These are phyloP conservation scores for Oreohelix idahoensis DNA, from an alignment of 1,140 invertebrate species.

Conservation along the genomic window DNA sequence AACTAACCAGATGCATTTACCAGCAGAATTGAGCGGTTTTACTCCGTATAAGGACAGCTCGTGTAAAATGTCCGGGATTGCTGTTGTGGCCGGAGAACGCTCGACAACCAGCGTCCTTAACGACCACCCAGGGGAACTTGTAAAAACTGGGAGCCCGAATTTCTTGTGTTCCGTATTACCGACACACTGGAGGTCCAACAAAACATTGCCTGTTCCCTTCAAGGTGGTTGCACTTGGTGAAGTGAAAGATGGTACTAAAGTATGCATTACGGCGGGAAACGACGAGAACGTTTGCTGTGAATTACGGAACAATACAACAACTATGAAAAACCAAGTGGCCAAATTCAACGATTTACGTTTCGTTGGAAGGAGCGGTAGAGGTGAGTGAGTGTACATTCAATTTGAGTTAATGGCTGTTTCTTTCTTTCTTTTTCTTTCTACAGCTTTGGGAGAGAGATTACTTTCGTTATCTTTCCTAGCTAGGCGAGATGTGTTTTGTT, in stretches of 20 bases:
- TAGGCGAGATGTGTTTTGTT: no score
- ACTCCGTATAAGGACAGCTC: conserved; percentile 67
- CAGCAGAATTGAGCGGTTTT: conserved; percentile 72
- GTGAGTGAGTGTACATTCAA: conserved; percentile 83
- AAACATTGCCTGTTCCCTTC: conserved; percentile 94
- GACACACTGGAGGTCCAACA: conserved; percentile 97
- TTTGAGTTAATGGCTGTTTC: no score
- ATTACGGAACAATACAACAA: conserved; percentile 90
- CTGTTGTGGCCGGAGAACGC: conserved; percentile 73
- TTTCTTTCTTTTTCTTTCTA: no score
- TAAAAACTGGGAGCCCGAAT: conserved; percentile 93
- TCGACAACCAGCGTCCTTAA: conserved; percentile 81
- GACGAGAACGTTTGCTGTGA: conserved; percentile 98
- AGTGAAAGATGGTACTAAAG: conserved; percentile 93
- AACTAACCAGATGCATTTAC: conserved; percentile 71
- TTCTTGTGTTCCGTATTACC: conserved; percentile 91
- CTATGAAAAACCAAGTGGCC: conserved; percentile 97
- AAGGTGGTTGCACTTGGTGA: conserved; percentile 91
- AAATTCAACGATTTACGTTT: conserved; percentile 97
- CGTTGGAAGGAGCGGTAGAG: conserved; percentile 95
- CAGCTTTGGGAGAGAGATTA: no score
- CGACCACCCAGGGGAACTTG: conserved; percentile 88
- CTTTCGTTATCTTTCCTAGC: no score
- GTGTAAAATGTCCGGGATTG: conserved; percentile 77
- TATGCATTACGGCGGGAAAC: conserved; percentile 93